Conservation (phyloP, 23 tunicate genomes). For the Pegea sp. region DNA sequence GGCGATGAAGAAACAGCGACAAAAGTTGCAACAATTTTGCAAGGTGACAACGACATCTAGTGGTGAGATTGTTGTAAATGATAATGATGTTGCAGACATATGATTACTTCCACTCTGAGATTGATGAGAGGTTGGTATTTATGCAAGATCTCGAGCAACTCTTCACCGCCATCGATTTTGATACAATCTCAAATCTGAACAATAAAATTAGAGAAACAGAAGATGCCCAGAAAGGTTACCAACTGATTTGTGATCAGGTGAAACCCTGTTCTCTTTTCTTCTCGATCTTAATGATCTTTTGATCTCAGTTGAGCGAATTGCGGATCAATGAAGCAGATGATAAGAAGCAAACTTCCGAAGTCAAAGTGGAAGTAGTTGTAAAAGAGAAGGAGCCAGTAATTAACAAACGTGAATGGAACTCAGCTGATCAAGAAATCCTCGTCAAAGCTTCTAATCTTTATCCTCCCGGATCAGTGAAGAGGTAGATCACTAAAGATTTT, state of each 20-base stretch:
- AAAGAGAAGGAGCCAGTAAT: slow-evolving; percentile 4
- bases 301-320: slow-evolving; percentile 15
- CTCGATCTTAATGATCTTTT: background rate
- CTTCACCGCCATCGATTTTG: slow-evolving; percentile 7
- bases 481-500: slow-evolving; percentile 4
- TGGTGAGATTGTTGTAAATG: background rate
- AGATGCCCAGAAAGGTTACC: slow-evolving; percentile 3
- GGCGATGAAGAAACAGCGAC: slow-evolving; percentile 51
- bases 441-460: slow-evolving; percentile 66
- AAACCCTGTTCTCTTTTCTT: background rate
- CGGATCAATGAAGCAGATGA: slow-evolving; percentile 43
- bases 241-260: slow-evolving; percentile 12
- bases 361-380: slow-evolving; percentile 8
- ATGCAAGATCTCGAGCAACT: slow-evolving; percentile 47
- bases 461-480: slow-evolving; percentile 77
- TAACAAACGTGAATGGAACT: slow-evolving; percentile 30
- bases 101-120: slow-evolving; percentile 23
- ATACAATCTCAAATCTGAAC: slow-evolving; percentile 18
- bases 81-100: slow-evolving; percentile 4
- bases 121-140: slow-evolving; percentile 17
- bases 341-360: slow-evolving; percentile 27
- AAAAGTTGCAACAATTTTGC: slow-evolving; percentile 51
- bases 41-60: slow-evolving; percentile 37
- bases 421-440: slow-evolving; percentile 56
- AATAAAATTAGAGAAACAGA: slow-evolving; percentile 9